Evolutionary conservation across 2,888 invertebrate genomes (phyloP).

Genomic region (Nomada goodeniana): DNA sequence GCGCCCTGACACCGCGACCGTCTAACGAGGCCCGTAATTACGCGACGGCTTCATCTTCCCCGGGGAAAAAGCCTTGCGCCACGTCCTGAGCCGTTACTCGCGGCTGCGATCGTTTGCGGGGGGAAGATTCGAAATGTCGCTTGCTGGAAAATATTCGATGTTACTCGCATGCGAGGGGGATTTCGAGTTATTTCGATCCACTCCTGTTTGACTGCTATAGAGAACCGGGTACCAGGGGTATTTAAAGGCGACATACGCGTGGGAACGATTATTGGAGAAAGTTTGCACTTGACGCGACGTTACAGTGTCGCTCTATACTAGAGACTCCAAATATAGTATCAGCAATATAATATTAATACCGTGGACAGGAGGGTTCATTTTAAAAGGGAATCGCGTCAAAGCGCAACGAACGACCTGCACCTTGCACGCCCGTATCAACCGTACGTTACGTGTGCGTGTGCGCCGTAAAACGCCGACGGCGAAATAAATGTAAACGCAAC

Average conservation of each 20-base stretch:
- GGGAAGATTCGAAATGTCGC: conserved; percentile 23
- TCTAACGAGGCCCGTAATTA: conserved; percentile 84
- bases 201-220: background rate
- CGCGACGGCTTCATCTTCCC: conserved; percentile 83
- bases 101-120: conserved; percentile 58
- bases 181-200: background rate
- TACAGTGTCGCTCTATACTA: background rate
- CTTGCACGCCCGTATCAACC: background rate
- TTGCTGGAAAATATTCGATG: background rate
- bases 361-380: background rate
- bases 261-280: conserved; percentile 4
- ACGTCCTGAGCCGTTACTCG: conserved; percentile 76
- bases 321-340: background rate
- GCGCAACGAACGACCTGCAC: background rate
- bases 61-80: conserved; percentile 78
- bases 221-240: background rate
- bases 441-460: background rate
- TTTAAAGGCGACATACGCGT: background rate
- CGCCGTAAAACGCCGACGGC: conserved; percentile 7
- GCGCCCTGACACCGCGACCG: conserved; percentile 78
- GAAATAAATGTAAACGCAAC: conserved; percentile 21
- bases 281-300: background rate
- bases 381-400: background rate
- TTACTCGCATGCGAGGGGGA: background rate
- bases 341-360: background rate